Evolutionary conservation across 2,888 invertebrate species (phyloP).

Genomic region (Archaeoteleia sp.): DNA sequence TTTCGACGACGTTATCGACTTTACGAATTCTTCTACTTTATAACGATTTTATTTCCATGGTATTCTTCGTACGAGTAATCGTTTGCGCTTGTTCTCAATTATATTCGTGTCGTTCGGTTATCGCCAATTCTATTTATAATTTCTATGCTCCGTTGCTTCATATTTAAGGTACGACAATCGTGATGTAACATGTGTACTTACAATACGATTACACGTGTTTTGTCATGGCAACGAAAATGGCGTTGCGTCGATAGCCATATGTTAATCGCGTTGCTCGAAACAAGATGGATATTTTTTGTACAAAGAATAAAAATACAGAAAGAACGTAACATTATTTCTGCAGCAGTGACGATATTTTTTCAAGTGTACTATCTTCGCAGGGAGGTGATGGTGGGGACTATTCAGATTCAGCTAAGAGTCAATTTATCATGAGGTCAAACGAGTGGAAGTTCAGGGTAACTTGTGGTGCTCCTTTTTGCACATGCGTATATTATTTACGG

Average conservation of each 20-base stretch:
- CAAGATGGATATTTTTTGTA: too few species aligned
- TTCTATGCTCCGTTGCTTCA: slow-evolving; percentile 11
- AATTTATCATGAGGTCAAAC: slow-evolving; percentile 78
- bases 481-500: slow-evolving; percentile 52
- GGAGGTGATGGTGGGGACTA: slow-evolving; percentile 76
- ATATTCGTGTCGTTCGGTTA: slow-evolving; percentile 1
- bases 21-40: too few species aligned
- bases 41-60: background rate
- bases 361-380: slow-evolving; percentile 68
- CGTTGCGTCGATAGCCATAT: too few species aligned
- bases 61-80: background rate
- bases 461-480: slow-evolving; percentile 68
- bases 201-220: slow-evolving; percentile 1
- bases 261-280: too few species aligned
- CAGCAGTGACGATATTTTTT: slow-evolving; percentile 28
- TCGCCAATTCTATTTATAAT: slow-evolving; percentile 24
- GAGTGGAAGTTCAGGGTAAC: slow-evolving; percentile 83
- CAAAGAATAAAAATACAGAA: too few species aligned
- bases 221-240: slow-evolving; percentile 6
- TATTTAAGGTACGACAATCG: slow-evolving; percentile 8
- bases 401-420: slow-evolving; percentile 76
- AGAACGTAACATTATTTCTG: background rate
- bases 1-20: background rate
- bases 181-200: slow-evolving; percentile 14
- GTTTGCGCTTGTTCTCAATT: slow-evolving; percentile 8